phyloP scores from a whole-genome alignment of 2,888 invertebrate species.

The Pollenia labialis region DNA sequence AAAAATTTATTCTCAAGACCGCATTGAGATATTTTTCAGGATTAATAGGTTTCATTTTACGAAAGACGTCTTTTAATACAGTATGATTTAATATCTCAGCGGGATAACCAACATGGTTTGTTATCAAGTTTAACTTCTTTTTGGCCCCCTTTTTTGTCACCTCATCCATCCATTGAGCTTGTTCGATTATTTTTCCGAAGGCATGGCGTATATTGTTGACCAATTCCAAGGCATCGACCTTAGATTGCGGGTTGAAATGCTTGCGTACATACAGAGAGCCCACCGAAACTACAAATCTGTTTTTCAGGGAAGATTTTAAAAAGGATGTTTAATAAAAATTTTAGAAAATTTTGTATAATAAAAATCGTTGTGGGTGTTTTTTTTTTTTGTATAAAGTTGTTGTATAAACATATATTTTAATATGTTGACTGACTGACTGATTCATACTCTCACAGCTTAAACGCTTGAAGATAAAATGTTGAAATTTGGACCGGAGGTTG shows the following conservation, averaged over 20 bases:
- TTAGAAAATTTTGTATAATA: not conserved
- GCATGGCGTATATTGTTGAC: slow-evolving; percentile 92
- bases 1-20: slow-evolving; percentile 90
- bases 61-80: slow-evolving; percentile 92
- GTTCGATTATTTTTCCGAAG: slow-evolving; percentile 91
- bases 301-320: not conserved
- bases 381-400: not conserved
- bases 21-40: slow-evolving; percentile 90
- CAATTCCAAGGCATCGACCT: slow-evolving; percentile 93
- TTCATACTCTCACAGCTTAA: too few species aligned
- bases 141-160: slow-evolving; percentile 90
- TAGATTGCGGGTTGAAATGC: slow-evolving; percentile 93
- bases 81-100: slow-evolving; percentile 92
- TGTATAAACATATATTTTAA: not conserved
- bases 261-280: slow-evolving; percentile 94
- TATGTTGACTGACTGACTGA: too few species aligned
- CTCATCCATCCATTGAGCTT: slow-evolving; percentile 97
- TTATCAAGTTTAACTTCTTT: slow-evolving; percentile 92
- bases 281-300: slow-evolving; percentile 89
- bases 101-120: slow-evolving; percentile 96
- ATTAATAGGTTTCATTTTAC: slow-evolving; percentile 88
- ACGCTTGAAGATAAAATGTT: too few species aligned
- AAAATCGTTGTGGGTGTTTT: not conserved
- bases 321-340: not conserved
- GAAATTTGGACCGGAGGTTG: too few species aligned